Percentiles rank a stretch among this genome's conserved stretches.
Conservation (phyloP, 1,140 invertebrate species). For the Drosophila sechellia region DNA sequence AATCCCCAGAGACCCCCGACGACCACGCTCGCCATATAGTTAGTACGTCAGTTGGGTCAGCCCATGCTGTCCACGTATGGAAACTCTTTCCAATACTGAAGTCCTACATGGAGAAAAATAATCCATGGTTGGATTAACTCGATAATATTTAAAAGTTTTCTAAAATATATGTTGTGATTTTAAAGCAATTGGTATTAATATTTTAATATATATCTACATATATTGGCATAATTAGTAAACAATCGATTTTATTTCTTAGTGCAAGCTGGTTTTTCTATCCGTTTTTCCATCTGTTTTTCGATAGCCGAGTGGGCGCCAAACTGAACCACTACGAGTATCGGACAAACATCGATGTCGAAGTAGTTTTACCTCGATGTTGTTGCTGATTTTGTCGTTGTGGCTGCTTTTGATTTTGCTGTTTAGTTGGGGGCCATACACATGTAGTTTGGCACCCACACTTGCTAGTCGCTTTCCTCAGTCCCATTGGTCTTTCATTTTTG, state of each 20-base stretch:
- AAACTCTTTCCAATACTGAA: slow-evolving; percentile 15
- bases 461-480: slow-evolving; percentile 8
- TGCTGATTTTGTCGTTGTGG: slow-evolving; percentile 26
- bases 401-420: slow-evolving; percentile 12
- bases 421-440: slow-evolving; percentile 65
- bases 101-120: slow-evolving; percentile 12
- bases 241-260: not conserved
- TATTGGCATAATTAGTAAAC: too few species aligned
- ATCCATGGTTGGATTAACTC: too few species aligned
- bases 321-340: slow-evolving; percentile 34
- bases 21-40: slow-evolving; percentile 43
- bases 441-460: slow-evolving; percentile 75
- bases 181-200: too few species aligned
- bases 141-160: too few species aligned
- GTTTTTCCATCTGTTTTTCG: slow-evolving; percentile 41
- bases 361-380: slow-evolving; percentile 43
- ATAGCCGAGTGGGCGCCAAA: slow-evolving; percentile 65
- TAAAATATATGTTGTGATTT: too few species aligned
- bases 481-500: slow-evolving; percentile 12
- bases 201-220: too few species aligned
- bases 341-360: slow-evolving; percentile 44
- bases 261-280: slow-evolving; percentile 37
- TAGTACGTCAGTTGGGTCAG: slow-evolving; percentile 46
- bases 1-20: slow-evolving; percentile 17
- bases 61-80: slow-evolving; percentile 49